phyloP scores from a whole-genome alignment of 2,888 invertebrate genomes.

The Drosophila quinaria region DNA sequence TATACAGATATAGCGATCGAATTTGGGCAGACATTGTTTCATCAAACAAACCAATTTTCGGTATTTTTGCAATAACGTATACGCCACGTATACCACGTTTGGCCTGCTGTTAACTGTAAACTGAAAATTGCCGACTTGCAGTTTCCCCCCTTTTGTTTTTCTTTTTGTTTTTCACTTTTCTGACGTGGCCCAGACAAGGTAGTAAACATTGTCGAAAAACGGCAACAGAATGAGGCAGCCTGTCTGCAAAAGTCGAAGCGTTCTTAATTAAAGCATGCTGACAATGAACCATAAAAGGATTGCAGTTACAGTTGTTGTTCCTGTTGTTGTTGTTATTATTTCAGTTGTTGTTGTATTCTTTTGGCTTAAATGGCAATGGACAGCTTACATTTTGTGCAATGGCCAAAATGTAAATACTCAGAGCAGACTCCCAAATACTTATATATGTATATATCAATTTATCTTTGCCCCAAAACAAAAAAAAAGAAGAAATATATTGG shows the following conservation, averaged over 20 bases:
- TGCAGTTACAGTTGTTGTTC: conserved; percentile 21
- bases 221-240: conserved; percentile 28
- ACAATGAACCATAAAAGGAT: conserved; percentile 72
- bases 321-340: not conserved
- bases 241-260: conserved; percentile 60
- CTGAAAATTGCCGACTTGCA: conserved; percentile 76
- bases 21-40: conserved; percentile 71
- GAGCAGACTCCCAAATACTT: conserved; percentile 35
- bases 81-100: conserved; percentile 16
- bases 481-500: not conserved
- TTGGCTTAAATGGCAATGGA: conserved; percentile 56
- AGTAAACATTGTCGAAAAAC: conserved; percentile 36
- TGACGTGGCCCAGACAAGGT: conserved; percentile 41
- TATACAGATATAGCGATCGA: conserved; percentile 34
- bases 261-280: conserved; percentile 72
- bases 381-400: conserved; percentile 66
- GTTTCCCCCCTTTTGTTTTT: conserved; percentile 35
- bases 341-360: conserved; percentile 20
- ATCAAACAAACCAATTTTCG: conserved; percentile 79
- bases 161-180: not conserved
- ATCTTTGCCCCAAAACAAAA: conserved; percentile 44
- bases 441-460: conserved; percentile 50
- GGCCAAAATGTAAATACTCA: conserved; percentile 61
- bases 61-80: conserved; percentile 71
- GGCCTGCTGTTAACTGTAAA: conserved; percentile 67